phyloP scores from a whole-genome alignment of 1,140 invertebrate species.

The Chrysoperla carnea region DNA sequence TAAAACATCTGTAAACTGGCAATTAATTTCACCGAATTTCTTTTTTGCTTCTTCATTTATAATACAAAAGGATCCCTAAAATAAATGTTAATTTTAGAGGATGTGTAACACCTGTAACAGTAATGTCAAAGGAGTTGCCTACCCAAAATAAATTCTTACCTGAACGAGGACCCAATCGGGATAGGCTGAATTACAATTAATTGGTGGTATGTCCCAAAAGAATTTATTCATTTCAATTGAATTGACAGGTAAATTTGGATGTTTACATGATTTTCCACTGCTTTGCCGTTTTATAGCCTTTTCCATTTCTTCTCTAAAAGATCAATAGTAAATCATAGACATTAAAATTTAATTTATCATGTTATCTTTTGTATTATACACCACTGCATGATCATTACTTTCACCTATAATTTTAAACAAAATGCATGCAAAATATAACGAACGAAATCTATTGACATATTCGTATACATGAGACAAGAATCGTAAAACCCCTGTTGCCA shows the following conservation, averaged over 20 bases:
- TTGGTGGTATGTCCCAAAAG: constrained; percentile 33
- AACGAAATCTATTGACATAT: no score
- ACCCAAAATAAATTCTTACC: constrained; percentile 12
- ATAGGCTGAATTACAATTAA: constrained; percentile 36
- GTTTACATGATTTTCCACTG: constrained; percentile 32
- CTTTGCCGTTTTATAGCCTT: constrained; percentile 20
- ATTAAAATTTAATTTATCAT: no score
- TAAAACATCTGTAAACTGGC: constrained; percentile 39
- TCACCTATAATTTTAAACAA: no score
- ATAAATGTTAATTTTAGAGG: constrained; percentile 1
- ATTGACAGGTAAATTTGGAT: constrained; percentile 42
- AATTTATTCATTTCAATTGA: constrained; percentile 50
- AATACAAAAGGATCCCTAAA: constrained; percentile 29
- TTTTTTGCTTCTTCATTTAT: constrained; percentile 28
- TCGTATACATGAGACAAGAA: no score
- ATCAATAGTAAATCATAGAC: no score
- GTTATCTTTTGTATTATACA: no score
- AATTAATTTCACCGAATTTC: constrained; percentile 29
- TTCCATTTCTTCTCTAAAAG: constrained; percentile 20
- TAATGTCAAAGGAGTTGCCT: not conserved
- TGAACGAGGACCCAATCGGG: constrained; percentile 35
- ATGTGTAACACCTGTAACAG: not conserved
- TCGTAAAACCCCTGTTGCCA: no score
- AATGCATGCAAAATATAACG: no score
- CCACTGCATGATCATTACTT: no score